These are phyloP conservation scores for Anguilla rostrata DNA, from an alignment of 2,113 vertebrate species.

Conservation along the genomic window DNA sequence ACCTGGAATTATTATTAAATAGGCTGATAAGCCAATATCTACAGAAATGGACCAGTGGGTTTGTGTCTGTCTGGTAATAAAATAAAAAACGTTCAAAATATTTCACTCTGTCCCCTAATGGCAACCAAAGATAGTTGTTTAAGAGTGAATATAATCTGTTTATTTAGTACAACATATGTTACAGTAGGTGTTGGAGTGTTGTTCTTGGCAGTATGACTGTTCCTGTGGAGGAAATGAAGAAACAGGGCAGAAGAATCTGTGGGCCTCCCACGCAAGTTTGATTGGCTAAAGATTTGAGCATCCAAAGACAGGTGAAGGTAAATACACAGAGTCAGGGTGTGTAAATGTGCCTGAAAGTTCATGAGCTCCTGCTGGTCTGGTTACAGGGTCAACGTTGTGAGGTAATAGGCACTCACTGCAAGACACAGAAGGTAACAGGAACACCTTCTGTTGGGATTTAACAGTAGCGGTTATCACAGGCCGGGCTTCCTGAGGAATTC, in stretches of 20 bases:
- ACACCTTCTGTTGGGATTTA: background rate
- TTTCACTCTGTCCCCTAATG: background rate
- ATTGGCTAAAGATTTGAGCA: background rate
- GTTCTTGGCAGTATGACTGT: background rate
- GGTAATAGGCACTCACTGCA: background rate
- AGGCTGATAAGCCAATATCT: slow-evolving; percentile 6
- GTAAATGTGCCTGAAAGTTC: background rate
- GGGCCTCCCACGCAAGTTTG: background rate
- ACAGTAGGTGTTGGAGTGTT: background rate
- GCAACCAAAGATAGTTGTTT: background rate
- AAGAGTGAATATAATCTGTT: background rate
- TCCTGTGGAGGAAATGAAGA: background rate
- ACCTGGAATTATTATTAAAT: background rate
- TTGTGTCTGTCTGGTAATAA: slow-evolving; percentile 14
- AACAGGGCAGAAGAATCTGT: background rate
- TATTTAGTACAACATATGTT: background rate
- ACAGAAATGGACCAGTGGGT: slow-evolving; percentile 9
- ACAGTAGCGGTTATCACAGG: background rate
- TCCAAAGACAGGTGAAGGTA: background rate
- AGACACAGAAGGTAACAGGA: background rate
- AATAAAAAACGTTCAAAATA: background rate
- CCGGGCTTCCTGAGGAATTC: background rate
- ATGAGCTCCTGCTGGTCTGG: background rate
- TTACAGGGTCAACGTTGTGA: background rate
- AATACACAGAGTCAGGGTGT: background rate